Evolutionary conservation across 2,888 invertebrate species (phyloP).

Genomic region (Blera fallax): DNA sequence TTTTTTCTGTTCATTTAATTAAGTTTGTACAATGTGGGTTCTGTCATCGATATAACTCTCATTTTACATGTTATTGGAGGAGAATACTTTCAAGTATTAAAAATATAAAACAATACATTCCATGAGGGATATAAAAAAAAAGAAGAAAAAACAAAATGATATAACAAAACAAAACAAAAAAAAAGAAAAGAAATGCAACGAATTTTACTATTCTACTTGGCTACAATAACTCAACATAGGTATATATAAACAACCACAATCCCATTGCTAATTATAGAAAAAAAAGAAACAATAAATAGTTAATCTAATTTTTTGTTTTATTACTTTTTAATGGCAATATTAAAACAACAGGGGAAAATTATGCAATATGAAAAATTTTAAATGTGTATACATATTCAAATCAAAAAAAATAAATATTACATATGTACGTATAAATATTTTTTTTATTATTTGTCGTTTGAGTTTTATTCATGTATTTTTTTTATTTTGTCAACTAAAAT

Average conservation of each 20-base stretch:
- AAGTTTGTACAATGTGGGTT: not conserved
- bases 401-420: constrained; percentile 15
- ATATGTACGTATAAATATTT: constrained; percentile 51
- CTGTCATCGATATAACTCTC: constrained; percentile 11
- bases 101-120: constrained; percentile 58
- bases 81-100: constrained; percentile 57
- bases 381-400: constrained; percentile 46
- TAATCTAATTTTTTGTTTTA: constrained; percentile 13
- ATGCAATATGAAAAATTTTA: constrained; percentile 60
- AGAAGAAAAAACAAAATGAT: not conserved
- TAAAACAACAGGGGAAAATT: constrained; percentile 60
- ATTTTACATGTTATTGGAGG: not conserved
- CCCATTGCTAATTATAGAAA: constrained; percentile 47
- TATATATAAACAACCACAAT: constrained; percentile 59
- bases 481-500: constrained; percentile 55
- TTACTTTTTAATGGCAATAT: constrained; percentile 58
- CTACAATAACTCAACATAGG: constrained; percentile 46
- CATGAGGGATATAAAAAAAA: constrained; percentile 8
- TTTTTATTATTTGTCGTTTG: constrained; percentile 33
- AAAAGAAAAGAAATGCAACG: constrained; percentile 56
- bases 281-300: constrained; percentile 21
- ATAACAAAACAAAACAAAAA: not conserved
- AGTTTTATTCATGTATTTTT: constrained; percentile 30
- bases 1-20: constrained; percentile 7
- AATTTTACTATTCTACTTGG: constrained; percentile 58